Conservation (phyloP, 2,888 invertebrate genomes). For the Chalcosyrphus nemorum region DNA sequence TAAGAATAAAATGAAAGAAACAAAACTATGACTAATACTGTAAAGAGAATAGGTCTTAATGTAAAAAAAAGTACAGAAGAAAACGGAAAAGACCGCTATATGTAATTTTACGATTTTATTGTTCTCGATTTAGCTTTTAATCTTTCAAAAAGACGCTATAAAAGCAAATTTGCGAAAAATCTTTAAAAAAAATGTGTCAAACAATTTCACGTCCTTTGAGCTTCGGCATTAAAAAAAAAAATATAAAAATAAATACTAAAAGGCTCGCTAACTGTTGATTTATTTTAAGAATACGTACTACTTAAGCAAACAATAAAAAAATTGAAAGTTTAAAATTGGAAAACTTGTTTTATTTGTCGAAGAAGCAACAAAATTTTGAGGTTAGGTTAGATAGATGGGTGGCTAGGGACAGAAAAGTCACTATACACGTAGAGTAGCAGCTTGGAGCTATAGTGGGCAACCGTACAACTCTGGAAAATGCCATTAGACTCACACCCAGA, state of each 20-base stretch:
- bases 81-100: neutral
- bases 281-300: slow-evolving; percentile 67
- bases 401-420: no score
- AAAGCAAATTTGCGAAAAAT: neutral
- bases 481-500: no score
- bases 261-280: slow-evolving; percentile 64
- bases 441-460: no score
- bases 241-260: slow-evolving; percentile 10
- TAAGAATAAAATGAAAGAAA: neutral
- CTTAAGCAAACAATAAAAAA: slow-evolving; percentile 47
- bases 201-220: slow-evolving; percentile 3
- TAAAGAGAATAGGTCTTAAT: slow-evolving; percentile 4
- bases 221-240: slow-evolving; percentile 11
- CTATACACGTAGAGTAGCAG: no score
- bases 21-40: neutral
- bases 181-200: neutral
- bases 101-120: slow-evolving; percentile 19
- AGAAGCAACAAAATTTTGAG: no score
- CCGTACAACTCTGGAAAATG: no score
- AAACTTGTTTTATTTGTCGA: neutral
- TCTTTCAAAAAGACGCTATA: neutral
- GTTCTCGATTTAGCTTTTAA: slow-evolving; percentile 31
- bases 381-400: no score
- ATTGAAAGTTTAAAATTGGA: slow-evolving; percentile 16
- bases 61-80: neutral